phyloP scores from a whole-genome alignment of 2,888 invertebrate species.

The Xylocampa areola region DNA sequence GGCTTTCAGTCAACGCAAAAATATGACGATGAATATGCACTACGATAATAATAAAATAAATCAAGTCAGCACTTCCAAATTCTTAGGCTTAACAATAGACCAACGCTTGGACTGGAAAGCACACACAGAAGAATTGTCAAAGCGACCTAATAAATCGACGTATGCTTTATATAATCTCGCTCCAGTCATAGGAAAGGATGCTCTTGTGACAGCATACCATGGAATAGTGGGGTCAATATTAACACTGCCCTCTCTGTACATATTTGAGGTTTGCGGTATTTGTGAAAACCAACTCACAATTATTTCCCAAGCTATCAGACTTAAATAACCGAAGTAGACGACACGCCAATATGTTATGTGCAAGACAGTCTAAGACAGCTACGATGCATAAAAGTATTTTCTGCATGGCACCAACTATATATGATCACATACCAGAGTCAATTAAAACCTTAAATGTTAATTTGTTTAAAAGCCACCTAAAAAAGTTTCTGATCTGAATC shows the following conservation, averaged over 20 bases:
- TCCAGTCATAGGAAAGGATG: background rate
- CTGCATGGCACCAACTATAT: too few relatives aligned
- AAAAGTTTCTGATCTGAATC: background rate
- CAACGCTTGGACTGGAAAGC: conserved; percentile 1
- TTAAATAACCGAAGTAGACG: background rate
- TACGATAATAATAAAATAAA: background rate
- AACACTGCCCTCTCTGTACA: conserved; percentile 4
- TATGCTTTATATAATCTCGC: background rate
- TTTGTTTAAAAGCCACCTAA: background rate
- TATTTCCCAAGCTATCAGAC: background rate
- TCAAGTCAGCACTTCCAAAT: background rate
- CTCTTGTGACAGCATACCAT: conserved; percentile 1
- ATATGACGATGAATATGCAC: background rate
- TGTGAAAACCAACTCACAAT: conserved; percentile 1
- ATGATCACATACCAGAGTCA: background rate
- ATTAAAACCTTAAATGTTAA: background rate
- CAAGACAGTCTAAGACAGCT: background rate
- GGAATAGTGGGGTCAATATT: too few relatives aligned
- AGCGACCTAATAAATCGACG: background rate
- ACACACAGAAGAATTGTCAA: background rate
- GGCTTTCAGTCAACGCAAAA: background rate
- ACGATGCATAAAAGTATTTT: too few relatives aligned
- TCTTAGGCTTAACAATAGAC: conserved; percentile 1
- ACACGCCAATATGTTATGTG: background rate
- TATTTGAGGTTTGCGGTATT: conserved; percentile 2